These are phyloP conservation scores for Apodemus sylvaticus DNA, from an alignment of 2,113 vertebrate genomes.

Conservation along the genomic window DNA sequence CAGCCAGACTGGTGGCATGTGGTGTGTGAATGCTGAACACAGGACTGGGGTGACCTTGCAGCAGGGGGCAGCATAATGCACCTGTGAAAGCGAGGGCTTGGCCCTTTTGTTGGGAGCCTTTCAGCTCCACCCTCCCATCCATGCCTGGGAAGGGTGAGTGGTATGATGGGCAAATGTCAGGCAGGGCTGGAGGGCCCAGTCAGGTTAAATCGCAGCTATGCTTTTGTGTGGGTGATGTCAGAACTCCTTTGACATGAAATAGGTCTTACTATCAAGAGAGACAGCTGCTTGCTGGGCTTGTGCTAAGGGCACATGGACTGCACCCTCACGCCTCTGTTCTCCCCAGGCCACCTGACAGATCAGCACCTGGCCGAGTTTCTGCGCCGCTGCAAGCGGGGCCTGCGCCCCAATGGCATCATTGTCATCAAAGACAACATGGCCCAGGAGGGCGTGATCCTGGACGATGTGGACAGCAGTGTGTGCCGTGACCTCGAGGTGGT, in stretches of 20 bases:
- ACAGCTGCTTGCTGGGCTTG: neutral
- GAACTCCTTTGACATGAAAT: neutral
- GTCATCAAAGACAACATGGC: conserved; percentile 99
- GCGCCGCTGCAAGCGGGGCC: conserved; percentile 88
- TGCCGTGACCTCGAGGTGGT: conserved; percentile 93
- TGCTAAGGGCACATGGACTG: neutral
- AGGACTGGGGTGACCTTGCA: neutral
- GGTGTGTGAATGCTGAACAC: neutral
- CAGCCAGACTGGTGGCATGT: too few relatives aligned
- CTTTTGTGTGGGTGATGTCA: neutral
- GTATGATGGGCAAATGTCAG: accelerated
- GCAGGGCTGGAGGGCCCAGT: accelerated
- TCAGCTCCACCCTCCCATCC: too few relatives aligned
- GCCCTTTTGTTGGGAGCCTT: neutral
- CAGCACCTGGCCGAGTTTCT: conserved; percentile 94
- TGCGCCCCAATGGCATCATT: conserved; percentile 92
- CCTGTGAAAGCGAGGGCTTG: neutral
- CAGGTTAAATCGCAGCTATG: neutral
- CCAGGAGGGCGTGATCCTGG: conserved; percentile 94
- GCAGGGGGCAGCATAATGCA: neutral
- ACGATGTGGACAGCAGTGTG: conserved; percentile 98
- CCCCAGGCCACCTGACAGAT: conserved; percentile 94
- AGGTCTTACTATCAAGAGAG: neutral
- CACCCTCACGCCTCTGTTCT: accelerated
- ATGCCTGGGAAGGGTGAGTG: neutral